Base-by-base conservation (phyloP, 2,888 invertebrate species). In the Ichneumoninae sp. region DNA sequence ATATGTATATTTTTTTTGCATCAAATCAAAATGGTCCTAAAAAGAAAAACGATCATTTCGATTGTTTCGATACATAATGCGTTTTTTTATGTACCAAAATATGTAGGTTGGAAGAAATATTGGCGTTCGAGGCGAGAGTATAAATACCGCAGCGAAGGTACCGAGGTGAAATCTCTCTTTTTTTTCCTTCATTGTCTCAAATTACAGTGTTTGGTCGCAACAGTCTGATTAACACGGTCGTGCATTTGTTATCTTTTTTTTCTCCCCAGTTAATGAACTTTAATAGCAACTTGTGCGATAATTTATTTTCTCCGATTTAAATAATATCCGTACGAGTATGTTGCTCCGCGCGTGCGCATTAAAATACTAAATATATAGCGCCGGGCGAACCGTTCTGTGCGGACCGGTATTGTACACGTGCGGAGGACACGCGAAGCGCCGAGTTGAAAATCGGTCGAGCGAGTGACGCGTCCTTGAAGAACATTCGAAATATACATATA, bases 381-480 rank as follows among this genome's bases (percentile, higher is more conserved):
- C 3, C 16, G 16, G 44, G 44, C 13, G 44, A 3, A 16, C 3
- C 16, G 44, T 47, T 47, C 16, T 13, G 44, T 16, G 13, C 44
- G 4, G 16, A 47, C 16, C 13, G 44, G 60, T 13, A 26, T n/a
- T 5, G 26, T 3, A 30, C 26, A 60, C 60, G 30, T 60, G 30
- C 13, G 30, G 13, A 47, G 44, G 44, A 47, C 16, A n/a, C 10
- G 16, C 13, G 40, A 13, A 30, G 19, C 19, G 1, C 33, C n/a
- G 30, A 70, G n/a, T 66, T 4, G 57, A 54, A 36, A 68, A 19
- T 50, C n/a, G n/a, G 52, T 50, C 47, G 69, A 62, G 10, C 54
- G 47, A 44, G 71, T 65, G 71, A 71, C 65, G 76, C 81, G 70
- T 65, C 76, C 70, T 66, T 40, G 19, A 30, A 54, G 16, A n/a